Evolutionary conservation across 2,113 vertebrate genomes (phyloP), one percentile per base, ranked within the genome.

Genomic region (Rattus rattus): DNA sequence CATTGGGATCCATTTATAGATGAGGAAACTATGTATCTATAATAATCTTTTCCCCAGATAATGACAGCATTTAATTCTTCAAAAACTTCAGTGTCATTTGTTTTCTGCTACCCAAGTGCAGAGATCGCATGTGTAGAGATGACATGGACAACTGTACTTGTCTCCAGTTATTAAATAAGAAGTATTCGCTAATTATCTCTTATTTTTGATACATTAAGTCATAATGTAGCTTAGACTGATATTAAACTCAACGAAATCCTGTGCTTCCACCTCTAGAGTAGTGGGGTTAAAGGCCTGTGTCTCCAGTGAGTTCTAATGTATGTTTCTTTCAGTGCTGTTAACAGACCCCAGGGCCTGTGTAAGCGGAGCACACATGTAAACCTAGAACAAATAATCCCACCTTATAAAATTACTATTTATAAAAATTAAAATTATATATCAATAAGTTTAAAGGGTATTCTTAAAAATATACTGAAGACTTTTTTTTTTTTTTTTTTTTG

Each of bases 61-160:
- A 84, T 92, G 33, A 39, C 79, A 93, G 22, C 49, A 93, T 96
- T n/a, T 95, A 30, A 70, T 72, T 92, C 24, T 93, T 96, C 9
- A 79, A 65, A 77, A 81, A 91, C 49, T 59, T 59, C 33, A 86
- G 39, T 4, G 1, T 93, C 93, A 52, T 76, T 89, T 22, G 13
- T 96, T 91, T 85, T 88, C 59, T 93, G 28, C 17, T 52, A 7
- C 47, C 33, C 65, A 39, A 72, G 65, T 70, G 33, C 47, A 24
- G 17, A 47, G 59, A 85, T 63, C 16, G 67, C 61, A 10, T 7
- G 5, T 86, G 49, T 33, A 49, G 63, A 30, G 17, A 49, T 56
- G 49, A 26, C 49, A 28, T 39, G 67, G 10, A 28, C 16, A 26
- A 67, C 63, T 59, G 36, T 5, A 72, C 33, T 54, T n/a, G 49